Evolutionary conservation across 2,888 invertebrate genomes (phyloP).

Genomic region (Drosophila neonasuta): DNA sequence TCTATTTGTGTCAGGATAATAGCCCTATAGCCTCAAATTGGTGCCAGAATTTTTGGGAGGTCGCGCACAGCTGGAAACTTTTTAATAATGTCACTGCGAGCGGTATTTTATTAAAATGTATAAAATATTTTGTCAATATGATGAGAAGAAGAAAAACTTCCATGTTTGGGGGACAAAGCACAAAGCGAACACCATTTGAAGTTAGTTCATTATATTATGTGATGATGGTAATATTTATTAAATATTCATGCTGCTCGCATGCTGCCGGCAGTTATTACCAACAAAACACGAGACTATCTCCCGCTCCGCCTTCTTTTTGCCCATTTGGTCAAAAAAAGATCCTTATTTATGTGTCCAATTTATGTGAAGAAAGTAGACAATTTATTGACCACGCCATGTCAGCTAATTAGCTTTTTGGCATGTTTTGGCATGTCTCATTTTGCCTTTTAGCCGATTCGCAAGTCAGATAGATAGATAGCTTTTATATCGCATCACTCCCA

Average conservation of each 20-base stretch:
- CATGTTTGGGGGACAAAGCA: neutral
- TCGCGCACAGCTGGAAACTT: slow-evolving; percentile 56
- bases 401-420: slow-evolving; percentile 50
- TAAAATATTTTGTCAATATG: neutral
- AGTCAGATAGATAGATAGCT: slow-evolving; percentile 22
- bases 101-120: slow-evolving; percentile 53
- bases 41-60: neutral
- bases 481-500: neutral
- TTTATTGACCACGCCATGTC: slow-evolving; percentile 39
- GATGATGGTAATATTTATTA: slow-evolving; percentile 31
- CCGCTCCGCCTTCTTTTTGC: neutral
- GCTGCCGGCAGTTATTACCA: slow-evolving; percentile 20
- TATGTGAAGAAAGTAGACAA: slow-evolving; percentile 14
- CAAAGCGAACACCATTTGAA: neutral
- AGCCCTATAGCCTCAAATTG: neutral
- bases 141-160: neutral
- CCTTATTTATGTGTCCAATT: slow-evolving; percentile 25
- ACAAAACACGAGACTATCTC: neutral
- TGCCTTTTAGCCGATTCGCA: slow-evolving; percentile 8
- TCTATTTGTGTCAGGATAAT: neutral
- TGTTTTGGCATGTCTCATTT: slow-evolving; percentile 27
- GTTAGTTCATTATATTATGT: slow-evolving; percentile 50
- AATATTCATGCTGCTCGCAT: slow-evolving; percentile 33
- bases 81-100: slow-evolving; percentile 58
- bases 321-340: neutral